Base-by-base conservation (phyloP, 2,888 invertebrate genomes). In the Drosophila melanosoma region DNA sequence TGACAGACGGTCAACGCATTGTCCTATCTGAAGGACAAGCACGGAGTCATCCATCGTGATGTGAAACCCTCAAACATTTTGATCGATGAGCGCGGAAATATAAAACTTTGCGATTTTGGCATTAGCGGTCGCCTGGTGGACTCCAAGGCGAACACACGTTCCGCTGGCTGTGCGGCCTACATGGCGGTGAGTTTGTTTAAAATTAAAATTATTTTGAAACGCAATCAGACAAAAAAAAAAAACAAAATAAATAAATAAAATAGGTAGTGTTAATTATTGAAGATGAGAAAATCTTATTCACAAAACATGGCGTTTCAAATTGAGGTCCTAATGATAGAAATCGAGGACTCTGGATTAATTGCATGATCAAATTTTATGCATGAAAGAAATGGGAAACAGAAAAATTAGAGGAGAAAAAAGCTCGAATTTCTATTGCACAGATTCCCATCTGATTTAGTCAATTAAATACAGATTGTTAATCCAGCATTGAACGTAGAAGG, bases 31-130 rank as follows among this genome's bases (percentile, higher is more conserved):
- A 99, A 99, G 94, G 98, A 99, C 93, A 96, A 95, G 79, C 99
- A 99, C 92, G 98, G 98, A 73, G 98, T 99, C 70, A 99, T 99
- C 92, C 99, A 99, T 93, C 95, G 99, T 93, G 99, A 99, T 94
- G 98, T 99, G 62, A 99, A 99, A 93, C 99, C 99, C 56, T 99
- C 99, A 88, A 99, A 99, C 94, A 99, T 99, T 86, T 94, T 99
- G 79, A 95, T 99, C 83, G 99, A 99, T 93, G 97, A 97, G 93
- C 96, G 96, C 91, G 99, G 99, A 26, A 97, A 97, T 90, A 97
- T 99, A 11, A 99, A 99, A 94, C 94, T 99, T 40, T 99, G 99
- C 94, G 99, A 99, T 95, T 99, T 99, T 94, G 99, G 99, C 82
- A 99, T 99, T 93, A 99, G 99, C 92, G 99, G 99, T 26, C 95